Conservation (phyloP, 2,888 invertebrate species). For the Drosophila emarginata region DNA sequence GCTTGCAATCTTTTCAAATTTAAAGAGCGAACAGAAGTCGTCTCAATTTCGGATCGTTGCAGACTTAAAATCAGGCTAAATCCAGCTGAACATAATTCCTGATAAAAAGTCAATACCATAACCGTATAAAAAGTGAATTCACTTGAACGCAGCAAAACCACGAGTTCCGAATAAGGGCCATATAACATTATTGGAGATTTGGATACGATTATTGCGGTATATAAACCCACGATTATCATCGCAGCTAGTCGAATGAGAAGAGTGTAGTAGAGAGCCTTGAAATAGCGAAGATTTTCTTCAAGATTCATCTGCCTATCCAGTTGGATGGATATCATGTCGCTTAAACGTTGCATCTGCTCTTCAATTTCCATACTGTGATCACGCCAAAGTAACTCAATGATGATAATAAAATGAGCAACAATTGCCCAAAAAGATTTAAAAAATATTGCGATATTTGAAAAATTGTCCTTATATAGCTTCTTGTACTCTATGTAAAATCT, state of each 20-base stretch:
- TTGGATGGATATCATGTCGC: constrained; percentile 35
- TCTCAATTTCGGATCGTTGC: constrained; percentile 44
- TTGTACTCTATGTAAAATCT: constrained; percentile 31
- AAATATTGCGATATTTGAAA: constrained; percentile 58
- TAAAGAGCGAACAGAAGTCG: constrained; percentile 23
- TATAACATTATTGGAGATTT: constrained; percentile 18
- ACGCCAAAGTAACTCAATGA: constrained; percentile 52
- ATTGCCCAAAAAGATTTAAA: constrained; percentile 27
- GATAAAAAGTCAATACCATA: constrained; percentile 48
- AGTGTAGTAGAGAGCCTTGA: constrained; percentile 28
- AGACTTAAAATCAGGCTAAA: constrained; percentile 29
- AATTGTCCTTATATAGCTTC: constrained; percentile 41
- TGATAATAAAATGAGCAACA: constrained; percentile 28
- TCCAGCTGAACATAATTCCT: constrained; percentile 45
- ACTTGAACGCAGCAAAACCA: constrained; percentile 52
- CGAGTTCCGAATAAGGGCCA: constrained; percentile 60
- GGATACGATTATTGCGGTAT: neutral
- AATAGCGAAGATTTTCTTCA: constrained; percentile 27
- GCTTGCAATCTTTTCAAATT: constrained; percentile 39
- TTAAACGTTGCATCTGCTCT: constrained; percentile 39
- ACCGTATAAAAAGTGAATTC: constrained; percentile 60
- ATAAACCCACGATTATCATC: neutral
- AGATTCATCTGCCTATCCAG: constrained; percentile 40
- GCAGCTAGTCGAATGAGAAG: constrained; percentile 1
- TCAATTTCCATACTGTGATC: constrained; percentile 44